A percentile compares a stretch with the other conserved stretches of the same genome.
Conservation (phyloP, 2,797 vertebrate species). For the Acanthurus leucopareius region DNA sequence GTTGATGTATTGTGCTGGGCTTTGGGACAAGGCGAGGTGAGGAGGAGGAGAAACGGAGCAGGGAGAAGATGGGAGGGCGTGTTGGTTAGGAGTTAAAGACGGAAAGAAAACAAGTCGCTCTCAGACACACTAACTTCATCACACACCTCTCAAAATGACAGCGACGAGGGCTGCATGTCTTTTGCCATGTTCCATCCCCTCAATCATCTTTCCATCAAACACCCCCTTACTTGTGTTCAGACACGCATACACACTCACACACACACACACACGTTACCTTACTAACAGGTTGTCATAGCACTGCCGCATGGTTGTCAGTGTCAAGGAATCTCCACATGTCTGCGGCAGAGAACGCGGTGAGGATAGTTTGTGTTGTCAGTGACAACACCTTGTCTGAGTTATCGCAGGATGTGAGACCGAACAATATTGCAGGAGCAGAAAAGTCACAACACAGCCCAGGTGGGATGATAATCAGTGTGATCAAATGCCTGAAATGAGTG, state of each 20-base stretch:
- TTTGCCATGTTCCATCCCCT: slow-evolving; percentile 72
- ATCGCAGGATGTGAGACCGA: slow-evolving; percentile 53
- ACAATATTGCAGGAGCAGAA: slow-evolving; percentile 58
- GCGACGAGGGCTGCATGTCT: slow-evolving; percentile 69
- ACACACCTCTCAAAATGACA: slow-evolving; percentile 74
- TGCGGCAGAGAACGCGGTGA: slow-evolving; percentile 60
- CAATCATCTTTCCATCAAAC: slow-evolving; percentile 80
- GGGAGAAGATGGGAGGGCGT: slow-evolving; percentile 55
- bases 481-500: slow-evolving; percentile 59
- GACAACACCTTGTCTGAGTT: slow-evolving; percentile 74
- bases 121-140: slow-evolving; percentile 73
- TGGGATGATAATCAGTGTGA: slow-evolving; percentile 62
- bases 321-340: slow-evolving; percentile 75
- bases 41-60: slow-evolving; percentile 54
- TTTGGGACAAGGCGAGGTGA: slow-evolving; percentile 79
- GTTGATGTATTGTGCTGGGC: slow-evolving; percentile 86
- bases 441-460: slow-evolving; percentile 39
- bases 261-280: slow-evolving; percentile 41
- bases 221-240: slow-evolving; percentile 49
- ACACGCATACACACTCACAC: slow-evolving; percentile 31
- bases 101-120: slow-evolving; percentile 71
- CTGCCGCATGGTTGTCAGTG: slow-evolving; percentile 69
- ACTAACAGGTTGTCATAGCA: slow-evolving; percentile 82
- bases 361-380: slow-evolving; percentile 74
- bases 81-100: slow-evolving; percentile 76